Base-by-base conservation (phyloP, 1,140 invertebrate species). In the Cepaea nemoralis region DNA sequence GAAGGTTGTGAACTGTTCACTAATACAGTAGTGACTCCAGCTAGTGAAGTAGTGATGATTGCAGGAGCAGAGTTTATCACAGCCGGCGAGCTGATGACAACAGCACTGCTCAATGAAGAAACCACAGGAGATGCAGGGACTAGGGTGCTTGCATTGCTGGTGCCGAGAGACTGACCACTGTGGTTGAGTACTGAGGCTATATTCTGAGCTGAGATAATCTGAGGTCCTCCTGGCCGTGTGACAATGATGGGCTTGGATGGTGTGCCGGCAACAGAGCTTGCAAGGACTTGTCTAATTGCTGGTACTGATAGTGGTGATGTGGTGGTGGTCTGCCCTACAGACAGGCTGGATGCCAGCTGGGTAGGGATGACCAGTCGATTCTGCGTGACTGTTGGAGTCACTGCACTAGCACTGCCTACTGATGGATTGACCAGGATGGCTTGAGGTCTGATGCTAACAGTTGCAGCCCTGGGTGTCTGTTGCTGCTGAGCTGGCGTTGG, bases 281-380 rank as follows among this genome's bases (percentile, higher is more conserved):
- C 48, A 24, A 85, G 73, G 22, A 83, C 78, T 55, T 48, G 79
- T 45, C 70, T 69, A 8, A 73, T 37, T 39, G 79, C 67, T 3
- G 76, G 24, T 31, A 73, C 35, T 27, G 63, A 45, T 22, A 63
- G 59, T n/a, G 71, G 80, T 80, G 67, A 45, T 31, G 48, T 63
- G 76, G 39, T 66, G 74, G 22, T 75, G 35, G 31, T 40, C 37
- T 22, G 77, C 45, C 73, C 71, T 33, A 73, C 39, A 24, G 74
- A 50, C 8, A 83, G 42, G 33, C 67, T 82, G 42, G 76, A 50
- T n/a, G 76, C 82, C 22, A 78, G 81, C 12, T 73, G 80, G 22
- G 82, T 70, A 33, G 82, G 82, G n/a, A 86, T 83, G 67, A 85
- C 81, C 37, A 86, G 81, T 22, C 84, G 80, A 16, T 76, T 80